Base-by-base conservation (phyloP, 2,888 invertebrate species). In the Athalia cordata region DNA sequence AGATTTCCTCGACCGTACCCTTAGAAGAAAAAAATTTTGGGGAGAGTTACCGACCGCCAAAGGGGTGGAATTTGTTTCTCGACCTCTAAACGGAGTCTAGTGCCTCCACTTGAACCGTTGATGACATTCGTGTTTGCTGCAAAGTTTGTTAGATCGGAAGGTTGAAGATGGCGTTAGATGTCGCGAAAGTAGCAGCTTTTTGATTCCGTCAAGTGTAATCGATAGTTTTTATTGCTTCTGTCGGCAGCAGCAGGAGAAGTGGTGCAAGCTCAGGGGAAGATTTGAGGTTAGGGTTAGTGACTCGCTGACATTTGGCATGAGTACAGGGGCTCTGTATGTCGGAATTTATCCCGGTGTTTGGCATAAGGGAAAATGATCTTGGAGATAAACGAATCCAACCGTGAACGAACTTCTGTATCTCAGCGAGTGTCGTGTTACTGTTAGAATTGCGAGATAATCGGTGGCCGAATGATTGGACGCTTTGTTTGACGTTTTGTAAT, bases 241-340 rank as follows among this genome's bases (percentile, higher is more conserved):
- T 82, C 77, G 80, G 29, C 29, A 29, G 29, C 29, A 29, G 29
- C 29, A 29, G 74, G 77, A 79, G 82, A 8, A 62, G 3, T 15
- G 62, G 29, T 7, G 6, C 6, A 43, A 80, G 81, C 79, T 82
- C 81, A 81, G 79, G 80, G 80, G 78, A 74, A 79, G 62, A 65
- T 86, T 87, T 84, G 83, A 87, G 86, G 86, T 87, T 87, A 87
- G 84, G 85, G 81, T 85, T 85, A 84, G 85, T 86, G 84, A 85
- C 84, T 85, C 83, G 78, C 80, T 83, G 86, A 86, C 84, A 84
- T 79, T 82, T 81, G 82, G 81, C 82, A 79, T 82, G 80, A 79
- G 80, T 78, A 70, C 67, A 49, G 52, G 75, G 64, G 75, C 62
- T 49, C 75, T n/a, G 62, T n/a, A n/a, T 11, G 55, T 55, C 55